phyloP scores from a whole-genome alignment of 2,888 invertebrate species.

The Thecophora atra region DNA sequence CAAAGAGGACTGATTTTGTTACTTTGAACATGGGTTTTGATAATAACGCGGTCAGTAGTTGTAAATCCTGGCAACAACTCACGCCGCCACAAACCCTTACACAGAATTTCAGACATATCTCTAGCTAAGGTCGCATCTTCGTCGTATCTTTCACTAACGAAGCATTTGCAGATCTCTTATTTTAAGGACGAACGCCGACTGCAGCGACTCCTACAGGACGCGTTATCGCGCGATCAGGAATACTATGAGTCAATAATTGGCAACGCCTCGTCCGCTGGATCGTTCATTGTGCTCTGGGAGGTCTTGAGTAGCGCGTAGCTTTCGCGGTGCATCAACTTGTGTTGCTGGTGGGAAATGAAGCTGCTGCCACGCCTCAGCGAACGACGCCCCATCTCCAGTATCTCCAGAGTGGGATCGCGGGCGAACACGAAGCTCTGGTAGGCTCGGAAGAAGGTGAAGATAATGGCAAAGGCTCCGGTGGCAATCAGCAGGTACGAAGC shows the following conservation, averaged over 20 bases:
- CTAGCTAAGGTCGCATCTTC: neutral
- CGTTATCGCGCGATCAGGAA: slow-evolving; percentile 26
- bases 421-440: slow-evolving; percentile 80
- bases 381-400: slow-evolving; percentile 79
- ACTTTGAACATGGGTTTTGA: no score
- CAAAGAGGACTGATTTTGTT: no score
- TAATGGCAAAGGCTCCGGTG: slow-evolving; percentile 73
- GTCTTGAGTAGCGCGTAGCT: slow-evolving; percentile 61
- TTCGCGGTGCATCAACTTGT: slow-evolving; percentile 59
- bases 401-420: slow-evolving; percentile 74
- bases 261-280: slow-evolving; percentile 51
- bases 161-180: neutral
- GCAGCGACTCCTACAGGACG: slow-evolving; percentile 35
- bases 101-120: no score
- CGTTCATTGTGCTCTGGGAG: slow-evolving; percentile 49
- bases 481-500: slow-evolving; percentile 78
- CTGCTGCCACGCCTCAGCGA: slow-evolving; percentile 73
- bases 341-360: slow-evolving; percentile 64
- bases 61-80: neutral
- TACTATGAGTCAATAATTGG: slow-evolving; percentile 57
- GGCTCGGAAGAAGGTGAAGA: slow-evolving; percentile 75
- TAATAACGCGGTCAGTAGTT: no score
- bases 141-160: neutral
- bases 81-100: neutral
- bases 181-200: slow-evolving; percentile 37